Conservation (phyloP, 2,113 vertebrate species). For the Elgaria multicarinata region DNA sequence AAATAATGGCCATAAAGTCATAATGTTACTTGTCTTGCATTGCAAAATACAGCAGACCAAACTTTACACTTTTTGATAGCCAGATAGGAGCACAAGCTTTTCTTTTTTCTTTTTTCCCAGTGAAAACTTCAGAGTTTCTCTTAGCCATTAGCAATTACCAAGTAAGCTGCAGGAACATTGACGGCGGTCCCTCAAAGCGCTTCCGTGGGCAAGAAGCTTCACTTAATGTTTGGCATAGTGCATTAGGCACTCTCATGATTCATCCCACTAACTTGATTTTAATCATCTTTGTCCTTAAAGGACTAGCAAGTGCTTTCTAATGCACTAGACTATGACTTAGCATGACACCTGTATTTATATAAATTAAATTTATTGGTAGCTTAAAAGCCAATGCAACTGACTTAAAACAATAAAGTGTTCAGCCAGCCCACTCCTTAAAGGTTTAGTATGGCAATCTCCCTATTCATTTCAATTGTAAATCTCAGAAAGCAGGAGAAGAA, state of each 20-base stretch:
- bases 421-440: slow-evolving; percentile 9
- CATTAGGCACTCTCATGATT: slow-evolving; percentile 38
- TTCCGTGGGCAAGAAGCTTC: slow-evolving; percentile 23
- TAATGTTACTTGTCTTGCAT: not conserved
- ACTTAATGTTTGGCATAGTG: slow-evolving; percentile 41
- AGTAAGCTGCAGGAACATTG: slow-evolving; percentile 20
- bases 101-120: too few species aligned
- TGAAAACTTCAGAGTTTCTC: slow-evolving; percentile 8
- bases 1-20: slow-evolving; percentile 4
- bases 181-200: slow-evolving; percentile 22
- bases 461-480: slow-evolving; percentile 32
- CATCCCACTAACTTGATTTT: slow-evolving; percentile 51
- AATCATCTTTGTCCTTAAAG: slow-evolving; percentile 55
- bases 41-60: not conserved
- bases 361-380: slow-evolving; percentile 51
- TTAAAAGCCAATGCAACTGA: slow-evolving; percentile 39
- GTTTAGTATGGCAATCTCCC: slow-evolving; percentile 25
- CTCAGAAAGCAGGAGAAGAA: slow-evolving; percentile 22
- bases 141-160: slow-evolving; percentile 24
- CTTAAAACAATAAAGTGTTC: slow-evolving; percentile 39
- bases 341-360: slow-evolving; percentile 51
- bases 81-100: not conserved
- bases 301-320: slow-evolving; percentile 50
- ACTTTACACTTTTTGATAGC: slow-evolving; percentile 24
- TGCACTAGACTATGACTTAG: slow-evolving; percentile 47